Evolutionary conservation across 2,113 vertebrate genomes (phyloP), one percentile per base, ranked within the genome.

Genomic region (Spermophilus dauricus): DNA sequence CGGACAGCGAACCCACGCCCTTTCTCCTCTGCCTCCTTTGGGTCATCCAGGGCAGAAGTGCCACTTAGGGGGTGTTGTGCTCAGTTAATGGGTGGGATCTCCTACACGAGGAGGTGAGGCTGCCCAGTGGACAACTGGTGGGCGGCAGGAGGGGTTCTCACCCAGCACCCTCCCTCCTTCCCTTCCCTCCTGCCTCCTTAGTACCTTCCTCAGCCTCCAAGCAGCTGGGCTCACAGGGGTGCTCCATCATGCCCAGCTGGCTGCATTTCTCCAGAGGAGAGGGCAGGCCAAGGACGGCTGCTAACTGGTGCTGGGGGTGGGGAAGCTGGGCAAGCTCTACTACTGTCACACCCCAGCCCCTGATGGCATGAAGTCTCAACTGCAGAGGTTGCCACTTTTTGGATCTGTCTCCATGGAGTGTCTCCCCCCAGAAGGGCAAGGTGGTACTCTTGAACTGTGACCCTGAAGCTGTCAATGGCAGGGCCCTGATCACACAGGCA

Each of bases 361-460:
- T 0, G 56, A 32, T 1, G 3, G 37, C 45, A 14, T 16, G 13
- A 16, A 53, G 51, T 53, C 51, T 53, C 13, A 3, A 53, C 51
- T 53, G 51, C 51, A 7, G 37, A 28, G 22, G 37, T 58, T 14
- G 16, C 37, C 2, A 4, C 11, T 22, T 34, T 16, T 22, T 1
- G 12, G 34, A 5, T 70, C 26, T 76, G 48, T 34, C 56, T 76
- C 80, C 56, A 17, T 20, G 0, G 1, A 1, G 4, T 26, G 28
- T 6, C n/a, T 56, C 20, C 9, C 48, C 67, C 20, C 8, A 0
- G 0, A 1, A 37, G 70, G 80, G 70, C 34, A 32, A 75, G 30
- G 61, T 0, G 5, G 22, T 18, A 9, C 16, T 45, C 69, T 37
- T 7, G 34, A 73, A 32, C 32, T 42, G 76, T 45, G 76, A 39